Percentiles rank a stretch among this genome's conserved stretches.
Conservation (phyloP, 2,797 vertebrate genomes). For the Margarornis squamiger region DNA sequence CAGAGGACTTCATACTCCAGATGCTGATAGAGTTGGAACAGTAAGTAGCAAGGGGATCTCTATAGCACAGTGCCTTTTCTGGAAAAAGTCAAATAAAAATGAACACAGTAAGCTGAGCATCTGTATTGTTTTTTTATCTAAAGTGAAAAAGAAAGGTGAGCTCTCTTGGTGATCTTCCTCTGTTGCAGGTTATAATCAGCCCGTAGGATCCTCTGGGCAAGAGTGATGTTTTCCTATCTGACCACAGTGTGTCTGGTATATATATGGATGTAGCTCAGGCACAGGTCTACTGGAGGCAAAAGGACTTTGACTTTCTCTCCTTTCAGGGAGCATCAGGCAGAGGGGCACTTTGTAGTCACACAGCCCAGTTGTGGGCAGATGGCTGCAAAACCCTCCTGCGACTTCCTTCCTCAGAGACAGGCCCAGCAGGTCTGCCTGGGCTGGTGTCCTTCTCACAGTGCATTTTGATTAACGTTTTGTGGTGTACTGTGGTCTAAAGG, state of each 20-base stretch:
- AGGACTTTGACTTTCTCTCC: neutral
- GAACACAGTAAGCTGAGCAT: neutral
- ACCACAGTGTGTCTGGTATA: neutral
- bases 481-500: neutral
- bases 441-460: neutral
- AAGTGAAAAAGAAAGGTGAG: neutral
- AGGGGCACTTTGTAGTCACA: neutral
- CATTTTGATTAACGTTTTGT: neutral
- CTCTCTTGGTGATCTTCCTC: neutral
- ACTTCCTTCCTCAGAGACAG: neutral
- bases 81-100: neutral
- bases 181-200: neutral
- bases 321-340: neutral
- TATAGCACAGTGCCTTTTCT: neutral
- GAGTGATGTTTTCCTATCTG: neutral
- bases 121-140: neutral
- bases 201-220: neutral
- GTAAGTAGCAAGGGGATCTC: neutral
- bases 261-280: neutral
- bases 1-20: neutral
- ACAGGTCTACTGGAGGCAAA: neutral
- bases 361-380: neutral
- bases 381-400: neutral
- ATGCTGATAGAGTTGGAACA: neutral
- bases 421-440: neutral